Evolutionary conservation across 2,888 invertebrate species (phyloP), one percentile per base, ranked within the genome.

Genomic region (Allophyes oxyacanthae): DNA sequence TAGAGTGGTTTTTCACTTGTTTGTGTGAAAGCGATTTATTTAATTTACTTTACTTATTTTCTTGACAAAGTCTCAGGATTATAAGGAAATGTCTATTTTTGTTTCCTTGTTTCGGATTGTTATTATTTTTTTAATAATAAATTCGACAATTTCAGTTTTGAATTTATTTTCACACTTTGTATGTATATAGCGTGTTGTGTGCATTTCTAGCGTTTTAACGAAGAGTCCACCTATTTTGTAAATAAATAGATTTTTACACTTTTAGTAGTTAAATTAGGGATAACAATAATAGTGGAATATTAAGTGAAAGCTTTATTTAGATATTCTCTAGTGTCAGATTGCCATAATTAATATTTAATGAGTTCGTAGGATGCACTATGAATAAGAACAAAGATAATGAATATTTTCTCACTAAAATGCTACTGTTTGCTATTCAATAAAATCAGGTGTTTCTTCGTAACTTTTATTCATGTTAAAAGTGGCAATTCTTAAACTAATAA

Each of bases 171-270:
- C 49, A 56, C 73, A 67, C 59, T 71, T 72, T 67, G 59, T 71
- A 69, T 86, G 81, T 84, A 86, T 67, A 83, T 80, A 85, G 79
- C 82, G 86, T 86, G 84, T 86, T 86, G 91, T 85, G 92, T 91
- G 91, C 75, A 83, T 88, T 90, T 84, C 86, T 85, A 86, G 83
- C 83, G 86, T 89, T 91, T 85, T 88, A 89, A 91, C 91, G 92
- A 94, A 94, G 87, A 91, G 89, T 92, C 93, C 93, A 94, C 93
- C 93, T 93, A 92, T 91, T 91, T 91, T 93, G 92, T 93, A 93
- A 91, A 91, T 93, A 91, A 28, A 86, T 89, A 90, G 89, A 87
- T 86, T 92, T 92, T 91, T 92, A 92, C 92, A 91, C 89, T 84
- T 87, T 79, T 86, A 86, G 79, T 81, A 78, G 77, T 79, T 84